Evolutionary conservation across 2,797 vertebrate species (phyloP).

Genomic region (Poecilia velifera): DNA sequence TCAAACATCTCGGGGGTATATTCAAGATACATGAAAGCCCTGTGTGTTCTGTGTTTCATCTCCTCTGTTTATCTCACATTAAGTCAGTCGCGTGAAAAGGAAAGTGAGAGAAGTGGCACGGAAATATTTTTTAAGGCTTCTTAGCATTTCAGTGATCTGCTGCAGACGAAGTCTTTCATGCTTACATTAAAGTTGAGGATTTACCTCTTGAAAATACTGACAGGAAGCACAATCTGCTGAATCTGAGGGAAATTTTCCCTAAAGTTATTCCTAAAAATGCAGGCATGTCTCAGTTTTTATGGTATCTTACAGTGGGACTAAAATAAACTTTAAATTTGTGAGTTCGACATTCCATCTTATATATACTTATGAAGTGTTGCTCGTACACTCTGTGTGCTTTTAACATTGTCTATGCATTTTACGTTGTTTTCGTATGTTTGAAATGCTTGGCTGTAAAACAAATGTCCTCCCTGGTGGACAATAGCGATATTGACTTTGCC

Average conservation of each 20-base stretch:
- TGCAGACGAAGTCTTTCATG: conserved; percentile 16
- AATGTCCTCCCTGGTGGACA: too few species aligned
- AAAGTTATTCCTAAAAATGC: background rate
- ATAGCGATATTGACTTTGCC: too few species aligned
- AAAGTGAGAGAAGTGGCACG: conserved; percentile 32
- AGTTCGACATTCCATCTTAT: too few species aligned
- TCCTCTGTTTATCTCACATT: conserved; percentile 60
- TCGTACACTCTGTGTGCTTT: too few species aligned
- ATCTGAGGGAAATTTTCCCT: background rate
- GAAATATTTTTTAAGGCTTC: conserved; percentile 44
- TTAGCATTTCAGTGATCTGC: conserved; percentile 22
- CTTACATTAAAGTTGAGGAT: conserved; percentile 26
- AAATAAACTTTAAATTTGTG: too few species aligned
- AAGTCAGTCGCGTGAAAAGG: conserved; percentile 29
- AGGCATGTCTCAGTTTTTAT: background rate
- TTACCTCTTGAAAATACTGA: background rate
- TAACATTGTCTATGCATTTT: too few species aligned
- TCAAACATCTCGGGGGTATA: conserved; percentile 78
- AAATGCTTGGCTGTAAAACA: too few species aligned
- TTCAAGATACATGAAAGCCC: conserved; percentile 71
- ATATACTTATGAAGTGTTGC: too few species aligned
- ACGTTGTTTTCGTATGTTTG: too few species aligned
- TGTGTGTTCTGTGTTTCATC: conserved; percentile 59
- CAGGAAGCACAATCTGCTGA: background rate
- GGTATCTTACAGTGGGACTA: background rate